Evolutionary conservation across 2,888 invertebrate genomes (phyloP).

Genomic region (Drosophila borborema): DNA sequence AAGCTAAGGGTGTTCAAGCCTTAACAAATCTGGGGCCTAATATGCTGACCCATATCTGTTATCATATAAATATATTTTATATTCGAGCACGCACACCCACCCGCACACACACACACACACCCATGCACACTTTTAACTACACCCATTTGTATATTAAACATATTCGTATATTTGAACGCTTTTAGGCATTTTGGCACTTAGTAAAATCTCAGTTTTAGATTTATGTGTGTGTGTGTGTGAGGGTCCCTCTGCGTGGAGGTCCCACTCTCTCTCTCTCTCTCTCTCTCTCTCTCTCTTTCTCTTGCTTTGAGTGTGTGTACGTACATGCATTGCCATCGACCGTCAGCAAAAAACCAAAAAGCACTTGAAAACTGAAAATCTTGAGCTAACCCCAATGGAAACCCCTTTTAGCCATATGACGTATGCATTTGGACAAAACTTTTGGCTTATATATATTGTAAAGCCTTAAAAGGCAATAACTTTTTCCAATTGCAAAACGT

Average conservation of each 20-base stretch:
- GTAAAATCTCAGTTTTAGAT: conserved; percentile 53
- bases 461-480: conserved; percentile 63
- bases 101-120: conserved; percentile 6
- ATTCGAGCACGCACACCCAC: background rate
- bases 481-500: conserved; percentile 62
- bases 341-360: conserved; percentile 15
- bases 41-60: conserved; percentile 18
- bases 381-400: background rate
- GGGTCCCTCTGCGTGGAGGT: background rate
- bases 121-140: conserved; percentile 10
- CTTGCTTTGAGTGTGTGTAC: background rate
- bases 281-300: background rate
- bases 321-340: conserved; percentile 48
- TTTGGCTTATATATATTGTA: conserved; percentile 47
- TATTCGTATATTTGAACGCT: conserved; percentile 30
- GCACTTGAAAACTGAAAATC: conserved; percentile 4
- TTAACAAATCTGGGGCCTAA: conserved; percentile 25
- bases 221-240: conserved; percentile 14
- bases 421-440: conserved; percentile 49
- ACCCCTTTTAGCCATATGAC: conserved; percentile 7
- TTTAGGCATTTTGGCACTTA: conserved; percentile 56
- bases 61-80: background rate
- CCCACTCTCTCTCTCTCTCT: background rate
- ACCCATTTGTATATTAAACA: conserved; percentile 24
- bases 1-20: background rate